A percentile compares a stretch with the other conserved stretches of the same genome.
Conservation (phyloP, 2,113 vertebrate genomes). For the Thamnaconus septentrionalis region DNA sequence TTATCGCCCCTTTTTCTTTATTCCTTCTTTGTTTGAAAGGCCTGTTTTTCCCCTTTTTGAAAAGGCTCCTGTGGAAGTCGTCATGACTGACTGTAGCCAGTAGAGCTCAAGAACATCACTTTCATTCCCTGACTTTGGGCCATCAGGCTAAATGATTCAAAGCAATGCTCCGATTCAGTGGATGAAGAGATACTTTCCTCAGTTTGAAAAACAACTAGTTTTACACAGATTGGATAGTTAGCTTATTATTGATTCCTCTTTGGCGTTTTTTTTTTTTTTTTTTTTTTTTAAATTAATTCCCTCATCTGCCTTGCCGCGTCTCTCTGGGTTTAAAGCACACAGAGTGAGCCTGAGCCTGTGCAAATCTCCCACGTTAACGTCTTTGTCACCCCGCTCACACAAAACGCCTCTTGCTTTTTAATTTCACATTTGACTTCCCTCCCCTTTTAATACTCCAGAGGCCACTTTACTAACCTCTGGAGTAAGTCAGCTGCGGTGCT, state of each 20-base stretch:
- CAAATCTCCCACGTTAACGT: constrained; percentile 5
- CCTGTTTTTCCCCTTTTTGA: constrained; percentile 27
- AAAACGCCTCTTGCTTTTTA: constrained; percentile 20
- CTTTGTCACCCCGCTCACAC: constrained; percentile 2
- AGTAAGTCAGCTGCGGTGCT: constrained; percentile 42
- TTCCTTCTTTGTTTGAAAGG: background rate
- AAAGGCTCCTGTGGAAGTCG: constrained; percentile 19
- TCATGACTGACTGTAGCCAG: constrained; percentile 11
- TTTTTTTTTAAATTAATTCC: constrained; percentile 13
- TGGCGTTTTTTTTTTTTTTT: background rate
- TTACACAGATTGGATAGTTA: constrained; percentile 47
- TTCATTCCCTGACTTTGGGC: constrained; percentile 11
- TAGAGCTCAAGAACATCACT: constrained; percentile 7
- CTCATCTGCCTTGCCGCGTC: constrained; percentile 20
- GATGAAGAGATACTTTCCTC: constrained; percentile 22
- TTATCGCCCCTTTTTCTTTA: constrained; percentile 4
- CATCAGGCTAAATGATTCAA: constrained; percentile 16
- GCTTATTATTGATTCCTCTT: constrained; percentile 42
- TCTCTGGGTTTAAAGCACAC: constrained; percentile 2
- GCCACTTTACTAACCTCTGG: constrained; percentile 40
- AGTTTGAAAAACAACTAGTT: constrained; percentile 60
- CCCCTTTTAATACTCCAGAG: constrained; percentile 47
- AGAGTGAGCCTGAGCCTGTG: constrained; percentile 4
- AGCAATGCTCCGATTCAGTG: constrained; percentile 27
- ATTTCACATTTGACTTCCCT: constrained; percentile 58